These are phyloP conservation scores for Oryzias javanicus DNA, from an alignment of 2,113 vertebrate genomes.

Conservation along the genomic window DNA sequence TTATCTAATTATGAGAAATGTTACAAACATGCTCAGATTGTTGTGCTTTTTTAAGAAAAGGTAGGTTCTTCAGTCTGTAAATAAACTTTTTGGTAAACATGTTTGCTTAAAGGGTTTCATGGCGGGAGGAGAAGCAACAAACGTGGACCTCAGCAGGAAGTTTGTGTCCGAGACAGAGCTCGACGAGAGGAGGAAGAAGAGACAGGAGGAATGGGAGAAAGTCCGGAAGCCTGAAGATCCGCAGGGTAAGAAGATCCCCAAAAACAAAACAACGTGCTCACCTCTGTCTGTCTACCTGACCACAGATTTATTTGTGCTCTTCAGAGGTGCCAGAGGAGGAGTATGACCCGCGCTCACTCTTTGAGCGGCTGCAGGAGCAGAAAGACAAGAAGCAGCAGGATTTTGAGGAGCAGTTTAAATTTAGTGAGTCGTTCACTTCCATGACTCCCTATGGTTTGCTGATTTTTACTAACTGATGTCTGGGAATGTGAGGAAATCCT, in stretches of 20 bases:
- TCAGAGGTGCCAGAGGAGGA: conserved; percentile 93
- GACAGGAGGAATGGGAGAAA: conserved; percentile 98
- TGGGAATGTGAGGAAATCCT: no score
- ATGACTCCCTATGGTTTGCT: background rate
- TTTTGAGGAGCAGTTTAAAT: conserved; percentile 97
- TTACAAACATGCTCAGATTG: background rate
- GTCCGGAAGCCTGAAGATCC: conserved; percentile 96
- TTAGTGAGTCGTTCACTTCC: conserved; percentile 82
- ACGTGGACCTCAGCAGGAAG: conserved; percentile 88
- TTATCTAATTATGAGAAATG: no score
- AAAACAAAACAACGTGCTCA: no score
- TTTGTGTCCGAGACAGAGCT: conserved; percentile 93
- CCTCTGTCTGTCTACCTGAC: background rate
- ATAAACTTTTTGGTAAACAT: background rate
- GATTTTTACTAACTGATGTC: no score
- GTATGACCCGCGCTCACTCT: conserved; percentile 89
- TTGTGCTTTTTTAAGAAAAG: background rate
- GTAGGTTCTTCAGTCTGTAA: background rate
- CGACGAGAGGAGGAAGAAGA: conserved; percentile 89
- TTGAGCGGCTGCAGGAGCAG: conserved; percentile 93
- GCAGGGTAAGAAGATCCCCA: conserved; percentile 76
- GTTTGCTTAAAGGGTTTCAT: conserved; percentile 46
- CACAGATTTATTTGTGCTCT: conserved; percentile 24
- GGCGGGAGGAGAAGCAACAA: conserved; percentile 78
- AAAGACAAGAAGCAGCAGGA: conserved; percentile 98